A percentile compares a stretch with the other conserved stretches of the same genome.
phyloP scores from a whole-genome alignment of 2,888 invertebrate species.

The Villa cingulata region DNA sequence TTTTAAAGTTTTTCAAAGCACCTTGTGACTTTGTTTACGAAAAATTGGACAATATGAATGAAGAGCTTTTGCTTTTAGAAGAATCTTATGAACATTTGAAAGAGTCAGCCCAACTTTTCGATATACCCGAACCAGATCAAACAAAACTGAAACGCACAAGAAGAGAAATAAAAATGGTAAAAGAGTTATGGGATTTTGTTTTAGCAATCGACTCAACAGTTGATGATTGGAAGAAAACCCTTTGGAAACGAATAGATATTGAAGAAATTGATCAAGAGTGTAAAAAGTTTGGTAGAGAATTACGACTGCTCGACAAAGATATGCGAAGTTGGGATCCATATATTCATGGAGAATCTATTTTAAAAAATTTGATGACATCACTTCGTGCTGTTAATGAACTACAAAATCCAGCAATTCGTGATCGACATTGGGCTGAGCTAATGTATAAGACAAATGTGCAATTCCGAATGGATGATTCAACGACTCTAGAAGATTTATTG shows the following conservation, averaged over 20 bases:
- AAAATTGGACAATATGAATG: constrained; percentile 53
- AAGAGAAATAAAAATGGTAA: constrained; percentile 60
- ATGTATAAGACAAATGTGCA: constrained; percentile 81
- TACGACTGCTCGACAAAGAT: constrained; percentile 67
- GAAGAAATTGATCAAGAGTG: constrained; percentile 91
- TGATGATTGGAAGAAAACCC: constrained; percentile 84
- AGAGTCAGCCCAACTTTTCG: constrained; percentile 70
- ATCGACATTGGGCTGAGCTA: constrained; percentile 86
- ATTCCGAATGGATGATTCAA: constrained; percentile 38
- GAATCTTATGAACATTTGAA: constrained; percentile 49
- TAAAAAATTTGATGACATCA: constrained; percentile 89
- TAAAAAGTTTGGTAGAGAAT: constrained; percentile 78
- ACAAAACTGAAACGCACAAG: constrained; percentile 59
- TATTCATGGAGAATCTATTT: constrained; percentile 58
- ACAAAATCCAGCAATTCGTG: constrained; percentile 87
- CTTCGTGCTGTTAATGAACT: constrained; percentile 82
- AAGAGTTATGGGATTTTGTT: constrained; percentile 84
- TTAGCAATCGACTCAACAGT: constrained; percentile 66
- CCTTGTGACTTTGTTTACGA: constrained; percentile 53
- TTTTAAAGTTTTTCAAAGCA: constrained; percentile 43
- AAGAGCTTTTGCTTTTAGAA: constrained; percentile 53
- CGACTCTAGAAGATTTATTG: constrained; percentile 76
- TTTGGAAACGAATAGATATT: constrained; percentile 88
- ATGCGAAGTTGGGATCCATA: constrained; percentile 69
- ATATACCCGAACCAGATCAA: constrained; percentile 72